phyloP scores from a whole-genome alignment of 2,888 invertebrate species.

The Eucera pruinosa region DNA sequence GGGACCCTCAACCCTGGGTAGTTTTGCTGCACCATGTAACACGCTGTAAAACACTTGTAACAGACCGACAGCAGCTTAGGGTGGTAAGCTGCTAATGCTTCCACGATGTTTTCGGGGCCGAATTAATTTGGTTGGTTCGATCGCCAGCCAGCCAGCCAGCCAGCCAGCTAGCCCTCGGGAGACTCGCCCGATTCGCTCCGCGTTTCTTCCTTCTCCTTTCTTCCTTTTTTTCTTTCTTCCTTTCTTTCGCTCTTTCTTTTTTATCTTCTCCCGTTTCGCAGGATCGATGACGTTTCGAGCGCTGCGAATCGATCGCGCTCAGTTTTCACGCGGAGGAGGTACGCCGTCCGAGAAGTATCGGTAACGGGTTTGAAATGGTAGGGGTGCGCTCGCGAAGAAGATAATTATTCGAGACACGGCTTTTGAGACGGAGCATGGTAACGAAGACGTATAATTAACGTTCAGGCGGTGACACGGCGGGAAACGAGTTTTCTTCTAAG shows the following conservation, averaged over 20 bases:
- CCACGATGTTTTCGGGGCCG: slow-evolving; percentile 81
- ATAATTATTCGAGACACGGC: slow-evolving; percentile 32
- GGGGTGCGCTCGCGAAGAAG: neutral
- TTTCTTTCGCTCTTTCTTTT: neutral
- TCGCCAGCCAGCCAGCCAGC: too few species aligned
- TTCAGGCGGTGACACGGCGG: neutral
- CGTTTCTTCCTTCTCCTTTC: slow-evolving; percentile 28
- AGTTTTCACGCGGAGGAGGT: too few species aligned
- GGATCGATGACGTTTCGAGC: neutral
- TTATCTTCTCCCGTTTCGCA: neutral
- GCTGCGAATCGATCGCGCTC: neutral
- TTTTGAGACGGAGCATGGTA: slow-evolving; percentile 18
- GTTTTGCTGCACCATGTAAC: slow-evolving; percentile 78
- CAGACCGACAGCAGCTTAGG: slow-evolving; percentile 76
- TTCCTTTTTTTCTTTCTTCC: neutral
- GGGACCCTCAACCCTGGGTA: slow-evolving; percentile 76
- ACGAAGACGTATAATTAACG: slow-evolving; percentile 49
- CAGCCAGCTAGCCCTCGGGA: too few species aligned
- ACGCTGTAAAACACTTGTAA: slow-evolving; percentile 84
- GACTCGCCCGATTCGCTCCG: slow-evolving; percentile 58
- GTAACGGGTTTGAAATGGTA: neutral
- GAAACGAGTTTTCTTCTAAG: slow-evolving; percentile 31
- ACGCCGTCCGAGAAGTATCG: neutral
- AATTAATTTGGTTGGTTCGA: slow-evolving; percentile 83
- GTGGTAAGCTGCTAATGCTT: slow-evolving; percentile 81